A percentile compares a stretch with the other conserved stretches of the same genome.
Evolutionary conservation across 2,113 vertebrate genomes (phyloP).

Genomic region (Morone saxatilis): DNA sequence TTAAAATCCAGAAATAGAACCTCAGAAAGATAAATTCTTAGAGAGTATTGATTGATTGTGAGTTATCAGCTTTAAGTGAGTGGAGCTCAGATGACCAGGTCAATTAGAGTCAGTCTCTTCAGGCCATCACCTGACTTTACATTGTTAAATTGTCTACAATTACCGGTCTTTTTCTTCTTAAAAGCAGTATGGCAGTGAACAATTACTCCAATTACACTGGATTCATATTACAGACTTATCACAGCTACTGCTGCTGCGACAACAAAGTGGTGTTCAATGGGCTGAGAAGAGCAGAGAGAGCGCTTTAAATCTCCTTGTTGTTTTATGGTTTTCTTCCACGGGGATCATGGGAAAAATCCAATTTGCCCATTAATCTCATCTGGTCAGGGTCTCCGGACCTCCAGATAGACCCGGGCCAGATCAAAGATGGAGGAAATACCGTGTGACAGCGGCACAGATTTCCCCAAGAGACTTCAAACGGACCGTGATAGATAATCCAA

Average conservation of each 20-base stretch:
- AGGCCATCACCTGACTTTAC: background rate
- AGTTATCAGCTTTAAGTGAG: background rate
- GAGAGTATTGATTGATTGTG: background rate
- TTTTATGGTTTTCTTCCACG: conserved; percentile 71
- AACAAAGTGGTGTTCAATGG: conserved; percentile 49
- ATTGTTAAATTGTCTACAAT: background rate
- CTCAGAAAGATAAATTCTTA: background rate
- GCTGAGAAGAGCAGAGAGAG: conserved; percentile 11
- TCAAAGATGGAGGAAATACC: conserved; percentile 80
- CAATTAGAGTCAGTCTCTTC: background rate
- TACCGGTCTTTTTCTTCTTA: too few species aligned
- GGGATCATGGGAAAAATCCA: conserved; percentile 76
- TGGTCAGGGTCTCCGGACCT: conserved; percentile 67
- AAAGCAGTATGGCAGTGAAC: background rate
- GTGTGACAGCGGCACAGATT: conserved; percentile 58
- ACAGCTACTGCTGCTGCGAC: conserved; percentile 35
- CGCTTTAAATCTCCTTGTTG: conserved; percentile 51
- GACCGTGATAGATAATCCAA: conserved; percentile 75
- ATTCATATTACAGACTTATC: conserved; percentile 27
- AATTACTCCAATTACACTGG: conserved; percentile 43
- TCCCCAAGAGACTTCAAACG: conserved; percentile 74
- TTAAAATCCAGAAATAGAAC: background rate
- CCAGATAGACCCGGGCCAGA: conserved; percentile 68
- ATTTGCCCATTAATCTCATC: conserved; percentile 78
- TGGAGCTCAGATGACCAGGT: background rate